phyloP scores from a whole-genome alignment of 2,113 vertebrate genomes.

The Thermophis baileyi region DNA sequence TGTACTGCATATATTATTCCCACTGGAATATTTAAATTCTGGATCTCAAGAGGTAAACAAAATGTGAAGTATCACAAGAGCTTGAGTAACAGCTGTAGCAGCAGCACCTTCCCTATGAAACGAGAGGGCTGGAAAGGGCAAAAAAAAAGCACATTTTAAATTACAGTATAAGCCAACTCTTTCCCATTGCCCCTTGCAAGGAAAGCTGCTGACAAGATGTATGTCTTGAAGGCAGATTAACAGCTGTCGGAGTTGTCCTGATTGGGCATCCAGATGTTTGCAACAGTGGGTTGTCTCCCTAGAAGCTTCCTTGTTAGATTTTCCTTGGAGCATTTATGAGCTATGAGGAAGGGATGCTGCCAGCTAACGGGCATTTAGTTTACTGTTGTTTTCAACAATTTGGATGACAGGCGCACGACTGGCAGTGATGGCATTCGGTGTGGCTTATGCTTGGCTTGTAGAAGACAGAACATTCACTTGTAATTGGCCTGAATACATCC shows the following conservation, averaged over 20 bases:
- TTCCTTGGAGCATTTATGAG: neutral
- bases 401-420: neutral
- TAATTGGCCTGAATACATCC: neutral
- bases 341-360: neutral
- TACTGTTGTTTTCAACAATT: neutral
- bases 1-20: neutral
- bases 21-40: neutral
- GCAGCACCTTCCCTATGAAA: conserved; percentile 19
- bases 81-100: neutral
- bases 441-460: neutral
- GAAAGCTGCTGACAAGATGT: neutral
- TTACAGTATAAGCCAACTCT: neutral
- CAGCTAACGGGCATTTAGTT: neutral
- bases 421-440: neutral
- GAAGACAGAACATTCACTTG: neutral
- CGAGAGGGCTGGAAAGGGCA: neutral
- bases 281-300: neutral
- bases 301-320: conserved; percentile 4
- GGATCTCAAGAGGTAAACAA: neutral
- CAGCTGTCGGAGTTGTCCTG: conserved; percentile 17
- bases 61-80: neutral
- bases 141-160: conserved; percentile 11
- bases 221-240: conserved; percentile 17
- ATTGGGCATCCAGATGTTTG: conserved; percentile 10
- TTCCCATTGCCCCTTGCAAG: conserved; percentile 22